phyloP scores from a whole-genome alignment of 2,888 invertebrate genomes.

The Dysmachus trigonus region DNA sequence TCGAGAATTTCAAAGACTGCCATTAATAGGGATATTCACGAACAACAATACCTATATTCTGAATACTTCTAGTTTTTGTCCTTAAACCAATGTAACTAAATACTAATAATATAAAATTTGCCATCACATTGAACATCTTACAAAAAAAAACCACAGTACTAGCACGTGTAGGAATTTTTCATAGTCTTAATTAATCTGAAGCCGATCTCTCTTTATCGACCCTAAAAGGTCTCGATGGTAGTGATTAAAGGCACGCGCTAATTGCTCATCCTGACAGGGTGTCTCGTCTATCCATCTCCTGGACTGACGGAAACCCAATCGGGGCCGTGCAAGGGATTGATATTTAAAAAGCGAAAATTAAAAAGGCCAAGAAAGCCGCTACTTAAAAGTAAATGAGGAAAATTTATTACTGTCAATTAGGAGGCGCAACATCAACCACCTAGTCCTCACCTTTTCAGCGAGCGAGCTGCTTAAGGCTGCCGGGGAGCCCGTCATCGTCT shows the following conservation, averaged over 20 bases:
- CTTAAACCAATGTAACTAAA: neutral
- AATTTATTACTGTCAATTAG: slow-evolving; percentile 44
- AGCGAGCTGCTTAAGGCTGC: neutral
- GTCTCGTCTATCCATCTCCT: neutral
- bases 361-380: neutral
- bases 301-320: neutral
- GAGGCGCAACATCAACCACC: slow-evolving; percentile 34
- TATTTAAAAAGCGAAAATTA: slow-evolving; percentile 19
- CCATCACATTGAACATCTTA: neutral
- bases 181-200: neutral
- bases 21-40: too few species aligned
- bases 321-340: neutral
- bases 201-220: neutral
- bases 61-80: too few species aligned
- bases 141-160: neutral
- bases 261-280: slow-evolving; percentile 14
- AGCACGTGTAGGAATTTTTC: neutral
- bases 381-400: slow-evolving; percentile 35
- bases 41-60: too few species aligned
- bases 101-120: neutral
- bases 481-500: slow-evolving; percentile 25
- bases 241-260: slow-evolving; percentile 32
- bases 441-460: neutral
- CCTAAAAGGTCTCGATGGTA: neutral
- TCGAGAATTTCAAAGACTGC: too few species aligned